These are phyloP conservation scores for Hofmannophila pseudospretella DNA, from an alignment of 2,888 invertebrate species.

Conservation along the genomic window DNA sequence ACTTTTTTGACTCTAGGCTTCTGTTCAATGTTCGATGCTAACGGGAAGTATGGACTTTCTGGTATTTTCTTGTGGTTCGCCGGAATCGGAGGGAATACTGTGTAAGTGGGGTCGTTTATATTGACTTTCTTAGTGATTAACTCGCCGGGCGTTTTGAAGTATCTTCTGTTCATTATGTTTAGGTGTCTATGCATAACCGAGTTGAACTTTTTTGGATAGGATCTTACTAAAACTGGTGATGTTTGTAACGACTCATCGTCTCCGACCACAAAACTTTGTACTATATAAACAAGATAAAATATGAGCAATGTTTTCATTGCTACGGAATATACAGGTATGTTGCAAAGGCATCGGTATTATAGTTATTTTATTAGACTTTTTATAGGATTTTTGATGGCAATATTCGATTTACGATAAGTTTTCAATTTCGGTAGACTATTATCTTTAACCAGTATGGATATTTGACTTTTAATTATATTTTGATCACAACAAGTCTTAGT, in stretches of 20 bases:
- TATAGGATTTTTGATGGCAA: constrained; percentile 22
- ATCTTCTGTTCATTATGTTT: constrained; percentile 37
- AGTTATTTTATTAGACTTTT: constrained; percentile 21
- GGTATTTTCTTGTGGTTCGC: constrained; percentile 19
- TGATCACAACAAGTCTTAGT: no score
- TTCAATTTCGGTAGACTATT: constrained; percentile 18
- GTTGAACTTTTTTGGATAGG: constrained; percentile 31
- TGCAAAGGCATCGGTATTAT: constrained; percentile 2
- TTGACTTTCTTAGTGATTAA: constrained; percentile 7
- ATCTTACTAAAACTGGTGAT: constrained; percentile 13
- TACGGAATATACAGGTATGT: constrained; percentile 2
- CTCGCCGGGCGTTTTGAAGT: constrained; percentile 17
- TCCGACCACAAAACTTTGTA: constrained; percentile 18
- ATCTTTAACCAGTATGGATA: no score
- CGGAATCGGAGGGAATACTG: constrained; percentile 34
- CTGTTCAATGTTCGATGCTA: constrained; percentile 19
- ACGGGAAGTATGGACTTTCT: constrained; percentile 39
- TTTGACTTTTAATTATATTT: no score
- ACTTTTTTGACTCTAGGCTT: constrained; percentile 45
- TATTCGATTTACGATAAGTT: constrained; percentile 31
- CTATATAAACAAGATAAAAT: constrained; percentile 23
- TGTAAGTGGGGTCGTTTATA: constrained; percentile 25
- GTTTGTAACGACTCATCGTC: constrained; percentile 12
- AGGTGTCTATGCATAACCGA: constrained; percentile 24
- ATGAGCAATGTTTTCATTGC: constrained; percentile 34